Evolutionary conservation across 2,797 vertebrate genomes (phyloP).

Genomic region (Parambassis ranga): DNA sequence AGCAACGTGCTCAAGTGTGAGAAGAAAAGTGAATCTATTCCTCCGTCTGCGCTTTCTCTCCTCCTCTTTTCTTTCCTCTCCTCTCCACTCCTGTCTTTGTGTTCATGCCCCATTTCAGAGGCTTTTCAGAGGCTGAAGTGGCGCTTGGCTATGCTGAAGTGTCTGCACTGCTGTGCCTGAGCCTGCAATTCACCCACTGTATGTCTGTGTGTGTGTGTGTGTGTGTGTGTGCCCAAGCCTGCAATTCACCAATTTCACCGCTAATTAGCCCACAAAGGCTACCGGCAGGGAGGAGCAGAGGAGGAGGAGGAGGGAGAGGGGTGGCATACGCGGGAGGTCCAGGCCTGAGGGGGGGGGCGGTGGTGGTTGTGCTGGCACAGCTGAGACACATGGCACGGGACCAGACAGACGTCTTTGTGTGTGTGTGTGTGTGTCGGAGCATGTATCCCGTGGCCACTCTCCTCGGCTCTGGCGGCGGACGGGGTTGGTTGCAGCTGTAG

Average conservation of each 20-base stretch:
- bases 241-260: conserved; percentile 86
- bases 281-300: conserved; percentile 72
- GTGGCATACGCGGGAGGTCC: conserved; percentile 76
- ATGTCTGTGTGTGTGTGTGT: conserved; percentile 18
- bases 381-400: conserved; percentile 79
- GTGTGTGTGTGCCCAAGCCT: conserved; percentile 78
- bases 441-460: conserved; percentile 34
- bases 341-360: conserved; percentile 51
- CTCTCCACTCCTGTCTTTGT: conserved; percentile 69
- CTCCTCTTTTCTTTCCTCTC: conserved; percentile 55
- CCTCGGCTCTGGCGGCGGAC: conserved; percentile 34
- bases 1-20: conserved; percentile 16
- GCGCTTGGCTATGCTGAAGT: conserved; percentile 82
- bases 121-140: conserved; percentile 83
- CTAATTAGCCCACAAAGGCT: conserved; percentile 86
- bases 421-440: conserved; percentile 34
- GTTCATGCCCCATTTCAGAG: conserved; percentile 71
- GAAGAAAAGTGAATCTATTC: conserved; percentile 34
- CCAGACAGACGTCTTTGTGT: conserved; percentile 62
- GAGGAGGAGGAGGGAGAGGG: conserved; percentile 59
- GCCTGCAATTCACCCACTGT: conserved; percentile 79
- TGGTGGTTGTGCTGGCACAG: conserved; percentile 73
- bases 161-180: conserved; percentile 80
- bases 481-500: conserved; percentile 70
- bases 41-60: conserved; percentile 22